Evolutionary conservation across 2,113 vertebrate species (phyloP), one percentile per base, ranked within the genome.

Genomic region (Trachemys scripta): DNA sequence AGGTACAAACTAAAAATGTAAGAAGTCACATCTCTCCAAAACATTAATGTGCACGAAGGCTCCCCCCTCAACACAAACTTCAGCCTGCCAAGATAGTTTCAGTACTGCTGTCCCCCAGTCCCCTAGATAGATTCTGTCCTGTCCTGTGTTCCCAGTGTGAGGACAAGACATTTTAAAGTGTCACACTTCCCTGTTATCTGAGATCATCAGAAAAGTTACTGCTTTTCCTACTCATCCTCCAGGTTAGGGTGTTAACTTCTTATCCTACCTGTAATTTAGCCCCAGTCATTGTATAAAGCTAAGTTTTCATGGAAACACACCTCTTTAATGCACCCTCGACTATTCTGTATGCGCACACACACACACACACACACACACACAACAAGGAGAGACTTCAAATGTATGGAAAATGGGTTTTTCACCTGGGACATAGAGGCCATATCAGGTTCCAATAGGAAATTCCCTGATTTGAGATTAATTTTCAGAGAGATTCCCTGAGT

Each of bases 381-480:
- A 14, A 17, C 31, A 72, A 72, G 57, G 17, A 35, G 20, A 13
- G 12, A 5, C 20, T 57, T 94, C 56, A 88, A 35, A 92, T 16
- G 25, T 54, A 56, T 8, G 59, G 56, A 49, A 87, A 90, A 62
- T 0, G 0, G 47, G 69, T 0, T 0, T 20, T 24, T 4, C 42
- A 51, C 45, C 78, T 27, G 49, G 59, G 54, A 80, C 42, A 81
- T 42, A 25, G 31, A 0, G 16, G 65, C 59, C 49, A 89, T 10
- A 29, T 45, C 0, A 49, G 54, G 2, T 6, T 59, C 82, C 80
- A 42, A 72, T 38, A 31, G 47, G 59, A 54, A 82, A 81, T 25
- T 59, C 49, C 29, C 35, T 42, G 9, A 78, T 45, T 13, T 31
- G 45, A 81, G 50, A 69, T 87, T 80, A 27, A 35, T 92, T 50